Percentiles rank a stretch among this genome's conserved stretches.
These are phyloP conservation scores for Plebejus melissa DNA, from an alignment of 2,888 invertebrate species.

Conservation along the genomic window DNA sequence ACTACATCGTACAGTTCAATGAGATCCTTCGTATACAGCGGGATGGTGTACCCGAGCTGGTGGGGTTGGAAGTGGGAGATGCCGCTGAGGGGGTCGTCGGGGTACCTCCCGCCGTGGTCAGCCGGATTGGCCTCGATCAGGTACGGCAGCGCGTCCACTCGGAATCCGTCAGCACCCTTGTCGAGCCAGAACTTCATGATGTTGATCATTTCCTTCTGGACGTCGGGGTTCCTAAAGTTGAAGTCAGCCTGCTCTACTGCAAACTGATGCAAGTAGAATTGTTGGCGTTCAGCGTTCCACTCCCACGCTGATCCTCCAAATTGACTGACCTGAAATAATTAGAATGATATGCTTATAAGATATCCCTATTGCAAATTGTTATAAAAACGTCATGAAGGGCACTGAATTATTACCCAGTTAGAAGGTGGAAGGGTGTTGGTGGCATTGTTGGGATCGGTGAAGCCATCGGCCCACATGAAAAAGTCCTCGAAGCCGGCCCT, in stretches of 20 bases:
- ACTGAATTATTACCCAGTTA: conserved; percentile 65
- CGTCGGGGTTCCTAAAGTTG: conserved; percentile 81
- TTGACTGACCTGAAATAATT: conserved; percentile 57
- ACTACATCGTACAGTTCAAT: conserved; percentile 77
- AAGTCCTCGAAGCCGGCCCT: conserved; percentile 83
- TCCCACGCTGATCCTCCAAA: conserved; percentile 85
- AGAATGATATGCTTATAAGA: background rate
- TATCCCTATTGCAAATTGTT: background rate
- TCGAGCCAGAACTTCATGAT: conserved; percentile 86
- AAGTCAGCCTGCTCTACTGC: conserved; percentile 82
- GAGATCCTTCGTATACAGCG: conserved; percentile 81
- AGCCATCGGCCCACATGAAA: conserved; percentile 85
- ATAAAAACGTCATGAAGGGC: background rate
- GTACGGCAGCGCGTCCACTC: conserved; percentile 83
- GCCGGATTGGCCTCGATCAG: conserved; percentile 74
- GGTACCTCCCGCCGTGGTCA: conserved; percentile 55
- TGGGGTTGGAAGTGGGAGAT: conserved; percentile 62
- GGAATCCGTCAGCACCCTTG: conserved; percentile 87
- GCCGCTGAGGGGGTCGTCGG: conserved; percentile 75
- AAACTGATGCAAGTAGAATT: conserved; percentile 86
- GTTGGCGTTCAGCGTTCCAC: conserved; percentile 79
- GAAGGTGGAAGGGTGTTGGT: conserved; percentile 64
- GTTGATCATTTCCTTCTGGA: conserved; percentile 75
- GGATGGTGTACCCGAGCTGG: conserved; percentile 77
- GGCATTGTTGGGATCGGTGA: conserved; percentile 54